Conservation (phyloP, 2,888 invertebrate genomes). For the Amphipoea oculea region DNA sequence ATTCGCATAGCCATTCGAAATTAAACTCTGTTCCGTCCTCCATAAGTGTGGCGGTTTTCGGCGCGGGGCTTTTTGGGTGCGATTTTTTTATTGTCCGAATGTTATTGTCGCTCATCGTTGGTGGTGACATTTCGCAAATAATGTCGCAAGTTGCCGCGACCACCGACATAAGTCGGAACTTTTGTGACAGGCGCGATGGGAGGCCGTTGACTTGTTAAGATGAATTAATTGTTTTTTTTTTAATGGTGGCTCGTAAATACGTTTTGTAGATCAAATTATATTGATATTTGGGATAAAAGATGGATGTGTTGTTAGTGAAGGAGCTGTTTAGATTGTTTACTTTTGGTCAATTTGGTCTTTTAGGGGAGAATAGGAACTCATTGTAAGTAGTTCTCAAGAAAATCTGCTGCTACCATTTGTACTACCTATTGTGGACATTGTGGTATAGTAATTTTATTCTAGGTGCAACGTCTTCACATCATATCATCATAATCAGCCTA, state of each 20-base stretch:
- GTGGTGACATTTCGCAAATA: conserved; percentile 84
- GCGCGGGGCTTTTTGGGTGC: conserved; percentile 4
- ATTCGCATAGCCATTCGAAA: conserved; percentile 41
- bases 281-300: conserved; percentile 39
- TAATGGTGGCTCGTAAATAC: conserved; percentile 41
- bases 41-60: conserved; percentile 11
- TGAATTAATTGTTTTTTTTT: conserved; percentile 69
- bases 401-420: background rate
- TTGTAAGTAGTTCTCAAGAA: background rate
- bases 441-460: no score
- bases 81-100: conserved; percentile 61
- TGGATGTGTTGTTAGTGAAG: conserved; percentile 34
- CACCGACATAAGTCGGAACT: conserved; percentile 76
- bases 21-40: conserved; percentile 48
- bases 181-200: conserved; percentile 71
- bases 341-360: background rate
- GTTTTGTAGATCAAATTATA: conserved; percentile 50
- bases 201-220: conserved; percentile 67
- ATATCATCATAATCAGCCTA: no score
- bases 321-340: conserved; percentile 14
- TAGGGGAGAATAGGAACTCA: background rate
- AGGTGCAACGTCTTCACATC: no score
- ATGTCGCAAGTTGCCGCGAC: conserved; percentile 73
- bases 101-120: conserved; percentile 78
- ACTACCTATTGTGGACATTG: no score